Conservation (phyloP, 1,140 invertebrate species). For the Polyergus mexicanus region DNA sequence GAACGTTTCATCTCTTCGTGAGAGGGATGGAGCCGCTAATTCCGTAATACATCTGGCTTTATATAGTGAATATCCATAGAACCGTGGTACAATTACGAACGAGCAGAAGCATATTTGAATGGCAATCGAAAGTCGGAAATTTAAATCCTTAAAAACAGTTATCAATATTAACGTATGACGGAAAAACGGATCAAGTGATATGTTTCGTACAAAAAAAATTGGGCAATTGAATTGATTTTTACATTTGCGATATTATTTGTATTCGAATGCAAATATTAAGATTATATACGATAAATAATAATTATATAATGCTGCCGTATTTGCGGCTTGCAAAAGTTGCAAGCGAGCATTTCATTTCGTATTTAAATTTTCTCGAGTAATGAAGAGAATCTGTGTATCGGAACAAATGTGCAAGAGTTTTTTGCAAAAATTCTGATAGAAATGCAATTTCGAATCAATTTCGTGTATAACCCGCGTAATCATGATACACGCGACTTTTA, state of each 20-base stretch:
- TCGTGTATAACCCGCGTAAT: neutral
- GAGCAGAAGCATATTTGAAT: slow-evolving; percentile 30
- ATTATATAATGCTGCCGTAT: neutral
- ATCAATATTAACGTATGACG: slow-evolving; percentile 24
- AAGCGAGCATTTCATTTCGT: neutral
- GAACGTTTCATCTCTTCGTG: slow-evolving; percentile 34
- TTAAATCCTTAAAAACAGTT: slow-evolving; percentile 42
- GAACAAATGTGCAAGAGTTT: slow-evolving; percentile 20
- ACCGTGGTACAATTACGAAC: slow-evolving; percentile 43
- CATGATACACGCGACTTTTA: neutral
- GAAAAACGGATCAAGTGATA: neutral
- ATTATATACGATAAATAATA: neutral
- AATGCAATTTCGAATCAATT: slow-evolving; percentile 4
- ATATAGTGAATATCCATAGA: slow-evolving; percentile 21
- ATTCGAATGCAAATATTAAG: slow-evolving; percentile 13
- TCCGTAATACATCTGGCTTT: slow-evolving; percentile 48
- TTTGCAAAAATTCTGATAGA: slow-evolving; percentile 28
- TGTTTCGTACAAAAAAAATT: neutral
- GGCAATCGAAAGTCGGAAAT: slow-evolving; percentile 24
- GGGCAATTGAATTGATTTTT: neutral
- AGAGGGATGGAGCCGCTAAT: slow-evolving; percentile 52
- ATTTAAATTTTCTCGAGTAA: slow-evolving; percentile 17
- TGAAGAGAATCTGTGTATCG: slow-evolving; percentile 4
- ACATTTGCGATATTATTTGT: neutral
- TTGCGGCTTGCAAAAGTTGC: neutral